Conservation (phyloP, 1,140 invertebrate genomes). For the Meteorus sp. region DNA sequence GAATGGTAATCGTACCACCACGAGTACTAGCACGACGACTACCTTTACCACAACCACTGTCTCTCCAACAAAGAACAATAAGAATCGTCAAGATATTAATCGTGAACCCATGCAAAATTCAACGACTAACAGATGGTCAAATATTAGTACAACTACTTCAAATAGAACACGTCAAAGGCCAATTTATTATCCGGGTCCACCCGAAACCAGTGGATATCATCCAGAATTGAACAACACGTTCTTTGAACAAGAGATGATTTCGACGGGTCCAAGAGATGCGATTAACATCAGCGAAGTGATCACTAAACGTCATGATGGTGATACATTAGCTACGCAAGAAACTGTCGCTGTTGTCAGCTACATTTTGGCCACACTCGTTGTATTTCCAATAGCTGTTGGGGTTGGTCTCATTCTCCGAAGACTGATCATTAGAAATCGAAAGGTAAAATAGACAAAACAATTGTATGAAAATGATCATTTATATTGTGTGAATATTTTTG, state of each 20-base stretch:
- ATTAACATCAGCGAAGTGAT: constrained; percentile 55
- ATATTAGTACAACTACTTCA: neutral
- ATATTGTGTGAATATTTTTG: neutral
- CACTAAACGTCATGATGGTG: constrained; percentile 52
- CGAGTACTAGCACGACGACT: no score
- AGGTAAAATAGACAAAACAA: constrained; percentile 42
- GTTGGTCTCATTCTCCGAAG: constrained; percentile 57
- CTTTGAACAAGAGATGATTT: constrained; percentile 40
- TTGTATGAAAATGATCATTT: constrained; percentile 4
- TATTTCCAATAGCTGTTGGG: constrained; percentile 57
- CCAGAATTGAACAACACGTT: constrained; percentile 44
- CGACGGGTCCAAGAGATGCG: constrained; percentile 43
- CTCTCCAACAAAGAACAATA: constrained; percentile 28
- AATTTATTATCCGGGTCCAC: constrained; percentile 19
- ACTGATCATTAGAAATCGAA: constrained; percentile 60
- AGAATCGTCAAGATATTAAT: constrained; percentile 12
- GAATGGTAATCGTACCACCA: no score
- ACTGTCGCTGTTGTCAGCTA: constrained; percentile 56
- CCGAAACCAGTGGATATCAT: constrained; percentile 26
- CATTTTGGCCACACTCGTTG: constrained; percentile 54
- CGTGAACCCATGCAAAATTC: constrained; percentile 20
- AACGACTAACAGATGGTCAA: constrained; percentile 7
- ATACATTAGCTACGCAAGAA: constrained; percentile 54
- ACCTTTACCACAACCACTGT: neutral
- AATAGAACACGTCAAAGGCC: constrained; percentile 40